Evolutionary conservation across 2,113 vertebrate genomes (phyloP), one percentile per base, ranked within the genome.

Genomic region (Trichomycterus rosablanca): DNA sequence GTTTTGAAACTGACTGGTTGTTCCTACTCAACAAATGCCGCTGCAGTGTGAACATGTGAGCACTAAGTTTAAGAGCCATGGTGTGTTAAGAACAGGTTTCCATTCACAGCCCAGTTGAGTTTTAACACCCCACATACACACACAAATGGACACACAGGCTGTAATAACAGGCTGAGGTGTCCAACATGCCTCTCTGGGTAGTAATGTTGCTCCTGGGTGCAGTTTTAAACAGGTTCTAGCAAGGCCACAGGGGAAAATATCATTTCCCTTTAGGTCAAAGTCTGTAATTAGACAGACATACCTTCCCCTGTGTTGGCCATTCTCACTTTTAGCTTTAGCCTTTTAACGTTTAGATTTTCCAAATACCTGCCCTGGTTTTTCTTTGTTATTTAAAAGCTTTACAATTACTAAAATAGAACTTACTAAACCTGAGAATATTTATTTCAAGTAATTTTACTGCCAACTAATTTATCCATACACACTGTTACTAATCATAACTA

Each of bases 251-350:
- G 45, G 52, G 48, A 63, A 57, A 69, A 26, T 52, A 45, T 45
- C 23, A 58, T 63, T 69, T 58, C 22, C 66, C 52, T 50, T 57
- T 11, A 68, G 52, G 19, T 26, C 66, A 57, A 14, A 22, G 53
- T 42, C 28, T 59, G 45, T 63, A 69, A 69, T 58, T 63, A 58
- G 37, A 30, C 26, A 30, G 26, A 30, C 3, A 30, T 30, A 7
- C 26, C 3, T 30, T 7, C 26, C 26, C 26, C 7, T 3, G 26
- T 30, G 26, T 7, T 30, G 26, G n/a, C n/a, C n/a, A n/a, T n/a
- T n/a, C n/a, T n/a, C n/a, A n/a, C n/a, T n/a, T n/a, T n/a, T n/a
- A n/a, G n/a, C n/a, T n/a, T n/a, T n/a, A n/a, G n/a, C n/a, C n/a
- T n/a, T n/a, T n/a, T n/a, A n/a, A n/a, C n/a, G n/a, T n/a, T n/a